phyloP scores from a whole-genome alignment of 2,797 vertebrate species.

The Eremophila alpestris region DNA sequence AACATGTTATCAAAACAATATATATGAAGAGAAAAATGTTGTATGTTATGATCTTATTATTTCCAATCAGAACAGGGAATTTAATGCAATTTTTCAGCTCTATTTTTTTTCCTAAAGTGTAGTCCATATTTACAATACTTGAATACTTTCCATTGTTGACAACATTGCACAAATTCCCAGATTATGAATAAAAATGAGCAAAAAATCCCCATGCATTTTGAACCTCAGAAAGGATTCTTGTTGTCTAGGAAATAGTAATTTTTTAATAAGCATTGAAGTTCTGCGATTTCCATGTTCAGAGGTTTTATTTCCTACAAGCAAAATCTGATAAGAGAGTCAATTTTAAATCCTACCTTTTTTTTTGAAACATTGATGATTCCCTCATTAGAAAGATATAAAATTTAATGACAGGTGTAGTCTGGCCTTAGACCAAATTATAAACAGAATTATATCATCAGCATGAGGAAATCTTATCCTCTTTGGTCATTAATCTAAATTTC shows the following conservation, averaged over 20 bases:
- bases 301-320: background rate
- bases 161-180: background rate
- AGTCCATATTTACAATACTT: background rate
- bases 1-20: background rate
- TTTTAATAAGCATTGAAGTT: background rate
- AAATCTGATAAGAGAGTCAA: background rate
- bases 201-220: background rate
- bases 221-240: background rate
- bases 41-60: background rate
- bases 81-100: background rate
- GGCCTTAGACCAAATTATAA: background rate
- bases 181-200: background rate
- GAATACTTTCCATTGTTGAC: background rate
- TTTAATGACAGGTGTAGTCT: background rate
- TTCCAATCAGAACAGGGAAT: background rate
- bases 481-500: constrained; percentile 68
- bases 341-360: background rate
- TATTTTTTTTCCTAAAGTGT: background rate
- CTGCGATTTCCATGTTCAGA: background rate
- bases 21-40: background rate
- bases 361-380: background rate
- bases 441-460: constrained; percentile 54
- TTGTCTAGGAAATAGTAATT: accelerated
- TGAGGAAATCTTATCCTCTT: constrained; percentile 36
- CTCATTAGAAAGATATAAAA: background rate